Percentiles rank a stretch among this genome's conserved stretches.
phyloP scores from a whole-genome alignment of 2,797 vertebrate species.

The Chelidonichthys spinosus region DNA sequence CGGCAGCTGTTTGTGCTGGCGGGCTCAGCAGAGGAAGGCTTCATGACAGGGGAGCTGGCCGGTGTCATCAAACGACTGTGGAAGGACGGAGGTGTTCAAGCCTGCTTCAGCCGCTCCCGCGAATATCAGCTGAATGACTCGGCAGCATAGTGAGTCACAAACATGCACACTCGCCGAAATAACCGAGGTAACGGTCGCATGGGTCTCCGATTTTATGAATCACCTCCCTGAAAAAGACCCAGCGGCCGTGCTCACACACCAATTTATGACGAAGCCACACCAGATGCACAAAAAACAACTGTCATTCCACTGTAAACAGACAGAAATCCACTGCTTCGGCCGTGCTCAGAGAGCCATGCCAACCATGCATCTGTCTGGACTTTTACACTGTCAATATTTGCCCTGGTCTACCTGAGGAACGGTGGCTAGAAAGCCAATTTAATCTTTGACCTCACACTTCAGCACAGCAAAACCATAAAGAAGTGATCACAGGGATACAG shows the following conservation, averaged over 20 bases:
- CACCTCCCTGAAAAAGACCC: constrained; percentile 19
- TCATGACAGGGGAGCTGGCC: constrained; percentile 96
- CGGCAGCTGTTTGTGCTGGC: constrained; percentile 96
- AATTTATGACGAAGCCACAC: constrained; percentile 16
- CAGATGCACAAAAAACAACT: constrained; percentile 1
- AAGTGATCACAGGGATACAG: background rate
- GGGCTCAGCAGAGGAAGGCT: constrained; percentile 96
- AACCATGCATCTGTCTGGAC: constrained; percentile 50
- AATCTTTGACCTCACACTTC: constrained; percentile 54
- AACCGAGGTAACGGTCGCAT: constrained; percentile 19
- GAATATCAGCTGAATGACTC: constrained; percentile 99
- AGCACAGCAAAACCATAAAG: constrained; percentile 20
- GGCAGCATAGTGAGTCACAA: constrained; percentile 94
- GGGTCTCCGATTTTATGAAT: constrained; percentile 34
- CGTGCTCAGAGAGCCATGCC: constrained; percentile 11
- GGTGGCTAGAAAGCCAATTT: constrained; percentile 16
- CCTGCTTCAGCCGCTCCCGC: constrained; percentile 96
- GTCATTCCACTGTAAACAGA: constrained; percentile 27
- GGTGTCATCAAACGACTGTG: constrained; percentile 97
- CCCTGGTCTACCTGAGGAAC: constrained; percentile 36
- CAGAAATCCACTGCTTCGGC: constrained; percentile 17
- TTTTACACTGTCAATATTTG: constrained; percentile 79
- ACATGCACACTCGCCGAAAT: constrained; percentile 22
- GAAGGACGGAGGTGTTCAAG: constrained; percentile 96
- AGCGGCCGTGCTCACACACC: background rate